phyloP scores from a whole-genome alignment of 2,888 invertebrate species.

The Hirtodrosophila confusa region DNA sequence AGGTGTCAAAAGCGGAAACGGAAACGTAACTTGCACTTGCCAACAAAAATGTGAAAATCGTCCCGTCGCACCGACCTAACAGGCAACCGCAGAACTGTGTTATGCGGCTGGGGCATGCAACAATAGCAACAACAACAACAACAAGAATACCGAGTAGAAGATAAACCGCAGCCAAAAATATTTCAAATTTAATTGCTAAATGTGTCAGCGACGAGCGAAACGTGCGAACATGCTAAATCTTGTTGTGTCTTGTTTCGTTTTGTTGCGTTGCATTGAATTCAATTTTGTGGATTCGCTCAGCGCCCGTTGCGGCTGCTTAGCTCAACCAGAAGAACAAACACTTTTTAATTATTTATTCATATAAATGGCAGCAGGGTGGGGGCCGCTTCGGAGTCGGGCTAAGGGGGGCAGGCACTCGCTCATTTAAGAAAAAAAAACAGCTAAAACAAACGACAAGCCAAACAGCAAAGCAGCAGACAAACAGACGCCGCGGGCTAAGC shows the following conservation, averaged over 20 bases:
- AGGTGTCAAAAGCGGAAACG: constrained; percentile 62
- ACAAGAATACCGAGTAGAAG: background rate
- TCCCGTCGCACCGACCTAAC: constrained; percentile 1
- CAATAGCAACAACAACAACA: constrained; percentile 2
- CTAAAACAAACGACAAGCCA: too few relatives aligned
- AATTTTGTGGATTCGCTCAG: constrained; percentile 28
- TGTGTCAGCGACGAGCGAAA: constrained; percentile 39
- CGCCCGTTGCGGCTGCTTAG: constrained; percentile 31
- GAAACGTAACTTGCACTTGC: constrained; percentile 48
- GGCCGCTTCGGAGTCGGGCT: background rate
- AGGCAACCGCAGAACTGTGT: constrained; percentile 27
- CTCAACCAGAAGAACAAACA: constrained; percentile 45
- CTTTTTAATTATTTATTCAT: constrained; percentile 60
- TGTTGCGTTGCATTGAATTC: constrained; percentile 13
- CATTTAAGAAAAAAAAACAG: constrained; percentile 50
- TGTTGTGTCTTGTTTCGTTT: constrained; percentile 13
- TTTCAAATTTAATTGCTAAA: constrained; percentile 55
- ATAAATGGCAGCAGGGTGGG: background rate
- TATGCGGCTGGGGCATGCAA: constrained; percentile 35
- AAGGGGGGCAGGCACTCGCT: constrained; percentile 28
- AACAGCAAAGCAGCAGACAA: constrained; percentile 52
- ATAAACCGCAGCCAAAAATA: constrained; percentile 27
- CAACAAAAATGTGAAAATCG: constrained; percentile 35
- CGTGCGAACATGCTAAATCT: constrained; percentile 41
- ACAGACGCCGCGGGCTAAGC: constrained; percentile 40